Conservation (phyloP, 2,797 vertebrate species). For the Sus cebifrons region DNA sequence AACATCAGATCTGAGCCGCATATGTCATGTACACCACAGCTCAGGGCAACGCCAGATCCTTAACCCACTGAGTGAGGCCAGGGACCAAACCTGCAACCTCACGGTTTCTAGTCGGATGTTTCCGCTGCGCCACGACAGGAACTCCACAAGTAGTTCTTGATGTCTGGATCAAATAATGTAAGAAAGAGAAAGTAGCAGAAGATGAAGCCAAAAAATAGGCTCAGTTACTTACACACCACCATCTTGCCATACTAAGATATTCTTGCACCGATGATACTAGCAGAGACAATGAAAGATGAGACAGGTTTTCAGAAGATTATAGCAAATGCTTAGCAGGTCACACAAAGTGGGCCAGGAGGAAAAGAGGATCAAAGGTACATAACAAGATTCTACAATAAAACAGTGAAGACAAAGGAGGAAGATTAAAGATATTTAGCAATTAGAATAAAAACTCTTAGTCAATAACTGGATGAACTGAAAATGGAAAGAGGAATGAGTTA, state of each 20-base stretch:
- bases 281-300: neutral
- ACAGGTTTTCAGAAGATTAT: neutral
- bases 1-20: too few species aligned
- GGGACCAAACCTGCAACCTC: too few species aligned
- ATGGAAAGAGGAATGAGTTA: neutral
- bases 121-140: too few species aligned
- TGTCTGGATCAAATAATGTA: neutral
- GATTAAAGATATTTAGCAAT: neutral
- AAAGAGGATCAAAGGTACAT: neutral
- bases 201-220: neutral
- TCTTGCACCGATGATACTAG: neutral
- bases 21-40: too few species aligned
- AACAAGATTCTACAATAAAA: neutral
- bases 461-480: neutral
- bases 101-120: too few species aligned
- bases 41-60: too few species aligned
- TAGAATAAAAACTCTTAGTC: neutral
- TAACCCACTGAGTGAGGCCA: too few species aligned
- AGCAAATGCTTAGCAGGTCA: neutral
- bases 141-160: neutral
- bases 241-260: neutral
- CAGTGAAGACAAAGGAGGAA: neutral
- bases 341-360: neutral
- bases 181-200: neutral
- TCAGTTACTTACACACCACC: neutral